Base-by-base conservation (phyloP, 2,113 vertebrate species). In the Sturnus vulgaris region DNA sequence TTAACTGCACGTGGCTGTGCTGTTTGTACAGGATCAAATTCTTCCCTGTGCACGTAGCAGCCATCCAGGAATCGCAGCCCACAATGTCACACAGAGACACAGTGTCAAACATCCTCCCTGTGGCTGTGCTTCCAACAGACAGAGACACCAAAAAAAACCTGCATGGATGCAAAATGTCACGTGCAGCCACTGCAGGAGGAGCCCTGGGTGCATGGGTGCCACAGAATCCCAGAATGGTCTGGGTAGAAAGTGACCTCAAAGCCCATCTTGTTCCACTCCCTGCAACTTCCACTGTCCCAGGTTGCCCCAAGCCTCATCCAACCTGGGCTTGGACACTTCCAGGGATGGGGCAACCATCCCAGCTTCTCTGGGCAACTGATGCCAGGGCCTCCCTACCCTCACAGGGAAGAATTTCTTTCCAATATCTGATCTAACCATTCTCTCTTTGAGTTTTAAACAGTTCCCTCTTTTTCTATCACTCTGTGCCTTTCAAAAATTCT, bases 291-390 rank as follows among this genome's bases (percentile, higher is more conserved):
- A 21, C 37, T n/a, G 1, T 2, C 12, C 52, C 86, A 52, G 59
- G 15, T 0, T 46, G 46, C 7, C 1, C 37, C 76, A 42, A 57
- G 22, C 17, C 35, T 25, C 0, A 0, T 49, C 42, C 50, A 65
- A 0, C 22, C 31, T 15, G 18, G 10, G 5, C 44, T 50, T 11
- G 60, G 13, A 17, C 52, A 37, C 33, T 73, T 4, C 15, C 86
- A 59, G 37, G 68, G 27, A 88, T 52, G 68, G 18, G 6, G 33
- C 19, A 73, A 28, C 15, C 44, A 52, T 49, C 47, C 23, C 77
- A 59, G 60, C 28, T 55, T 14, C 56, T 55, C 47, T 87, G 47
- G 55, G 12, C 19, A 72, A 0, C 35, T 12, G 1, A 1, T 50
- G 22, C 59, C 59, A 73, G 27, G 31, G 33, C 12, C 59, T 66